Evolutionary conservation across 2,113 vertebrate genomes (phyloP), one percentile per base, ranked within the genome.

Genomic region (Typhlomys cinereus): DNA sequence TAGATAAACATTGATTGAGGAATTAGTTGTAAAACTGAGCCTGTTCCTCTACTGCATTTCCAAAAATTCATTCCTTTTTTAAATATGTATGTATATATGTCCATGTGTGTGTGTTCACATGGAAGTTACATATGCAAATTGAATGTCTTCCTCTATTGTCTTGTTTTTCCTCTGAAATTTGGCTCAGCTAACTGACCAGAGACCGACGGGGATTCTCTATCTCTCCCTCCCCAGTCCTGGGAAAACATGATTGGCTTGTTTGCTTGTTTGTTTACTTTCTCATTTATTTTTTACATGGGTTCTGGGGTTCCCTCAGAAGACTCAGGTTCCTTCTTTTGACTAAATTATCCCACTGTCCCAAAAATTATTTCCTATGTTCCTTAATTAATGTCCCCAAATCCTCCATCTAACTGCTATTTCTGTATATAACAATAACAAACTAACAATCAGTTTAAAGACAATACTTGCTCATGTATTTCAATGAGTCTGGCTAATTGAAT

Each of bases 21-120:
- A 85, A 70, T 85, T n/a, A 66, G 66, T 80, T 80, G 84, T n/a
- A 84, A 89, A 91, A 74, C 15, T 62, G 36, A 81, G 75, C 27
- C 10, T 21, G 18, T 89, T 93, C 84, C 34, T 64, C 9, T 59
- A 88, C 54, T 29, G 12, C 7, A 59, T 59, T 85, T 82, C 5
- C 41, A 46, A 88, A 92, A 88, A 57, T 81, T 66, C 89, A 87
- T 13, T 52, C 13, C 25, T 76, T 34, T n/a, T 18, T 9, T 5
- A 29, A 75, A 7, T 54, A 7, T 54, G 12, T 76, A 36, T 21
- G 52, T 5, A 52, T 52, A 76, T 5, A 15, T 39, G 74, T 36
- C 54, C 10, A 15, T 78, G 31, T 78, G 20, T 54, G 31, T 17
- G 15, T 57, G 54, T 57, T 57, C 54, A 57, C 21, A 57, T 57